Conservation (phyloP, 2,797 vertebrate genomes). For the Rhinophrynus dorsalis region DNA sequence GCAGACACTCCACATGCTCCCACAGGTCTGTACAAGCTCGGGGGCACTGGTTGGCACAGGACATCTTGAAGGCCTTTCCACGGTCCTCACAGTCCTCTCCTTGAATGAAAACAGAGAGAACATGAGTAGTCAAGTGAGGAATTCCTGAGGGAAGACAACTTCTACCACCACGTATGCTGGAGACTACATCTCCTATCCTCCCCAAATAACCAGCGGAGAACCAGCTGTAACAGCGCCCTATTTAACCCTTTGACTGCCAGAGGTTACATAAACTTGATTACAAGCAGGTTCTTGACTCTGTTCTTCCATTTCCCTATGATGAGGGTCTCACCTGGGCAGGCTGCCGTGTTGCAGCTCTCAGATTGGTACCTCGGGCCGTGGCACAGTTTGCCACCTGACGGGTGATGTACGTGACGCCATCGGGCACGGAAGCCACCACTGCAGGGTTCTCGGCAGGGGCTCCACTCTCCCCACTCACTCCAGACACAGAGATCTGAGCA, state of each 20-base stretch:
- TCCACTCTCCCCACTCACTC: constrained; percentile 83
- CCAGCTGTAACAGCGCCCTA: no score
- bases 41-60: constrained; percentile 85
- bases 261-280: no score
- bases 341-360: constrained; percentile 79
- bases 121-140: no score
- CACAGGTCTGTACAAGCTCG: constrained; percentile 83
- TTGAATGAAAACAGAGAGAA: constrained; percentile 43
- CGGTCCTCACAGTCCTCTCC: constrained; percentile 80
- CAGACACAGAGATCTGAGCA: constrained; percentile 80
- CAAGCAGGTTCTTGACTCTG: no score
- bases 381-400: constrained; percentile 60
- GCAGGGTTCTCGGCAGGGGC: constrained; percentile 80
- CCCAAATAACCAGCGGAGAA: no score
- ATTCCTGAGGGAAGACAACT: no score
- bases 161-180: no score
- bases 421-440: constrained; percentile 80
- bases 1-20: constrained; percentile 86
- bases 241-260: no score
- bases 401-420: constrained; percentile 63
- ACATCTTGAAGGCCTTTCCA: constrained; percentile 59
- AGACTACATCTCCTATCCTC: no score
- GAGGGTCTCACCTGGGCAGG: constrained; percentile 77
- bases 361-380: constrained; percentile 73
- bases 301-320: no score